phyloP scores from a whole-genome alignment of 2,113 vertebrate genomes.

The Lamprotornis superbus region DNA sequence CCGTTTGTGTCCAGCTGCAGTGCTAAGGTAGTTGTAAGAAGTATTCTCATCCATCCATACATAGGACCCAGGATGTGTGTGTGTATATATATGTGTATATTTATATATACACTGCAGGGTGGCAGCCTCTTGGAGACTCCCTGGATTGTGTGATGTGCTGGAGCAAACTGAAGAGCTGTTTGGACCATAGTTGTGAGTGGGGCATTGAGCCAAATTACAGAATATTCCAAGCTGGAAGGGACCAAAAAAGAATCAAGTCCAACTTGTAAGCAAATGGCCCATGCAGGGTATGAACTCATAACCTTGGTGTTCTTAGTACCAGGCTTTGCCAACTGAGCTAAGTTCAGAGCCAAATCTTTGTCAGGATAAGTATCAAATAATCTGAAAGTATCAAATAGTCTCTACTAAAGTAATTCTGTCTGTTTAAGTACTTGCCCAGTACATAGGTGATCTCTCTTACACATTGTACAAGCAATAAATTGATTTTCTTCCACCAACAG shows the following conservation, averaged over 20 bases:
- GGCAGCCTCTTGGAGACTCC: background rate
- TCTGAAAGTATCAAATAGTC: background rate
- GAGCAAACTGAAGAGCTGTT: background rate
- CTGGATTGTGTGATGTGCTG: background rate
- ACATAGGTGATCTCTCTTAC: background rate
- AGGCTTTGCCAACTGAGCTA: background rate
- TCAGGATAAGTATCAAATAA: background rate
- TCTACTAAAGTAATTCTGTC: background rate
- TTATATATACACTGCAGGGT: background rate
- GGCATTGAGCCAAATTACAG: background rate
- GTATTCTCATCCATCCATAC: background rate
- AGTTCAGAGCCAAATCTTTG: background rate
- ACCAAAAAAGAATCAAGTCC: background rate
- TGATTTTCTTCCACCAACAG: background rate
- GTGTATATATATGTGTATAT: too few species aligned
- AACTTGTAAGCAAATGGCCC: background rate
- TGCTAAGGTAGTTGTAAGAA: background rate
- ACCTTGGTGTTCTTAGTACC: background rate
- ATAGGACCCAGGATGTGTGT: background rate
- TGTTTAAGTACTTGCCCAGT: background rate
- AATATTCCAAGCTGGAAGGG: background rate
- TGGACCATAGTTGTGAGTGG: background rate
- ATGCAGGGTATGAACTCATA: background rate
- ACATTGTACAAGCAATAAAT: background rate
- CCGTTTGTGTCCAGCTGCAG: background rate